Percentiles rank a stretch among this genome's conserved stretches.
phyloP scores from a whole-genome alignment of 2,888 invertebrate genomes.

The Lasioglossum calceatum region DNA sequence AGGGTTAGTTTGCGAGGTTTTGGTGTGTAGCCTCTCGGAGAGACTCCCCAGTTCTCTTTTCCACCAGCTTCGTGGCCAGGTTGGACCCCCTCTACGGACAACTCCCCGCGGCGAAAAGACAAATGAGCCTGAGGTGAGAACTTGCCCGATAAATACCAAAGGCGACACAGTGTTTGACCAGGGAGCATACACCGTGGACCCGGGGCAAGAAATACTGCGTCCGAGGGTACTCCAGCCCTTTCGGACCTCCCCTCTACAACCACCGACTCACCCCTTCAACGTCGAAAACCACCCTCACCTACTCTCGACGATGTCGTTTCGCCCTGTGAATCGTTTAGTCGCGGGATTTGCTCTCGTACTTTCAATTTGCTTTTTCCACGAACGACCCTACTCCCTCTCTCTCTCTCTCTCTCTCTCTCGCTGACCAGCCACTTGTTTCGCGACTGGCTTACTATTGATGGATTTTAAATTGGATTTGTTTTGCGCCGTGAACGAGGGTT shows the following conservation, averaged over 20 bases:
- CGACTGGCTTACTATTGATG: not conserved
- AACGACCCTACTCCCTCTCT: not conserved
- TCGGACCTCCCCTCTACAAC: conserved; percentile 45
- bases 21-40: conserved; percentile 62
- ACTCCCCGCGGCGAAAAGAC: conserved; percentile 82
- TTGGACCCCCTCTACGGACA: conserved; percentile 66
- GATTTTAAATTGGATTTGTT: conserved; percentile 15
- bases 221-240: conserved; percentile 73
- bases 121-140: conserved; percentile 85
- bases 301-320: not conserved
- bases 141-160: conserved; percentile 84
- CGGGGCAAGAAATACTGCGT: conserved; percentile 81
- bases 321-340: conserved; percentile 32
- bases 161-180: conserved; percentile 84
- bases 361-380: conserved; percentile 13
- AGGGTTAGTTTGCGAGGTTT: conserved; percentile 71
- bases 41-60: conserved; percentile 42
- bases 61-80: conserved; percentile 36
- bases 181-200: conserved; percentile 76
- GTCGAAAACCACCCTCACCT: not conserved
- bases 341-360: conserved; percentile 39
- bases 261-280: not conserved
- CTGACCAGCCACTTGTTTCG: not conserved
- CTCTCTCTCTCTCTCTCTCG: not conserved
- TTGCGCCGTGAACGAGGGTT: not conserved